Conservation (phyloP, 1,140 invertebrate species). For the Euura saliciscinereae region DNA sequence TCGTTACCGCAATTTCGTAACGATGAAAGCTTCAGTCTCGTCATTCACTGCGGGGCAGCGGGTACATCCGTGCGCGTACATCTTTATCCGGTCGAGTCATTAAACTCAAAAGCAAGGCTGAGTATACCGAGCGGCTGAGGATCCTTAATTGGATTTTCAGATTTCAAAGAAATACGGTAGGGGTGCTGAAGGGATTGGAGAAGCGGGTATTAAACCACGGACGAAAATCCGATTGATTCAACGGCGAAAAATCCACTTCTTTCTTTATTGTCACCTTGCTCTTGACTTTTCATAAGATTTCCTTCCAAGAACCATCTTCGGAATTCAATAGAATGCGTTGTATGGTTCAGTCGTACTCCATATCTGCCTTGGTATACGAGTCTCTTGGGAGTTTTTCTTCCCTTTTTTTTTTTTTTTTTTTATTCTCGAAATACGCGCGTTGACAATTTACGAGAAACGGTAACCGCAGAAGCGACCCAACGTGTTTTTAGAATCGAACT, state of each 20-base stretch:
- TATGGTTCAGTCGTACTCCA: background rate
- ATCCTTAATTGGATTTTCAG: constrained; percentile 4
- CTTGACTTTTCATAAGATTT: background rate
- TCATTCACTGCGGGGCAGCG: too few relatives aligned
- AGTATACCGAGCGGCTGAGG: background rate
- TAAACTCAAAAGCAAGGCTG: background rate
- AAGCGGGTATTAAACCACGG: background rate
- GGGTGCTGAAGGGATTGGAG: background rate
- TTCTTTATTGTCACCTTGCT: background rate
- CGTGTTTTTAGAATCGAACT: background rate
- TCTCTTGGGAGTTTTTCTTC: background rate
- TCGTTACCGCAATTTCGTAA: too few relatives aligned
- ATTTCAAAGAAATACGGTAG: background rate
- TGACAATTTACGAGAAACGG: background rate
- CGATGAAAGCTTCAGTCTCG: too few relatives aligned
- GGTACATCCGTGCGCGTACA: background rate
- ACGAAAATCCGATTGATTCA: background rate
- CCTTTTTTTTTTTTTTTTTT: too few relatives aligned
- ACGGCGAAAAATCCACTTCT: background rate
- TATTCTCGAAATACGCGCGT: background rate
- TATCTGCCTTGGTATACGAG: background rate
- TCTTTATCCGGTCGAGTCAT: background rate
- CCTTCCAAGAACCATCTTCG: background rate
- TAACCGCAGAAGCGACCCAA: background rate
- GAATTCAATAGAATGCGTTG: background rate